Conservation (phyloP, 2,113 vertebrate genomes). For the Seriola aureovittata region DNA sequence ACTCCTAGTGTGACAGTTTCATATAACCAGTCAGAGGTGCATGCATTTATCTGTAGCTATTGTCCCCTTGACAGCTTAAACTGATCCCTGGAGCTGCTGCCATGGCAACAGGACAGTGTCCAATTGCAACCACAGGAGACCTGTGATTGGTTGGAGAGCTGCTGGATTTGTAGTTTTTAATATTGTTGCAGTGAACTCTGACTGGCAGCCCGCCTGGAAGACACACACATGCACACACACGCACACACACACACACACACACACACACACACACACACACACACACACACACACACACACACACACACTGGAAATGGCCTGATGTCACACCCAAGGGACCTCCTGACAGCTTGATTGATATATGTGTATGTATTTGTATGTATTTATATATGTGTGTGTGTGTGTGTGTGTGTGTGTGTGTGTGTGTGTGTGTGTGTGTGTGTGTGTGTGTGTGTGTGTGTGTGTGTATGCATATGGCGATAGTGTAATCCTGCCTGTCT, state of each 20-base stretch:
- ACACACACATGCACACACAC: background rate
- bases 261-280: background rate
- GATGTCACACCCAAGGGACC: slow-evolving; percentile 15
- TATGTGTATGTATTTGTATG: too few relatives aligned
- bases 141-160: slow-evolving; percentile 38
- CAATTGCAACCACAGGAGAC: slow-evolving; percentile 33
- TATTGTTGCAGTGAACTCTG: slow-evolving; percentile 46
- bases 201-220: slow-evolving; percentile 11
- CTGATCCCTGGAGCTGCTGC: slow-evolving; percentile 32
- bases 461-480: background rate
- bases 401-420: too few relatives aligned
- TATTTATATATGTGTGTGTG: too few relatives aligned
- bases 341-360: slow-evolving; percentile 29
- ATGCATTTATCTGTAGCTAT: slow-evolving; percentile 1
- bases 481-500: background rate
- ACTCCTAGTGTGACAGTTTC: background rate
- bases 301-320: background rate
- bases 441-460: too few relatives aligned
- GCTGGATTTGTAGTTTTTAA: slow-evolving; percentile 41
- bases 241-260: background rate
- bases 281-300: background rate
- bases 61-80: slow-evolving; percentile 1
- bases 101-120: slow-evolving; percentile 47
- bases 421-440: too few relatives aligned
- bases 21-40: slow-evolving; percentile 8